These are phyloP conservation scores for Clanis bilineata DNA, from an alignment of 2,888 invertebrate species.

Conservation along the genomic window DNA sequence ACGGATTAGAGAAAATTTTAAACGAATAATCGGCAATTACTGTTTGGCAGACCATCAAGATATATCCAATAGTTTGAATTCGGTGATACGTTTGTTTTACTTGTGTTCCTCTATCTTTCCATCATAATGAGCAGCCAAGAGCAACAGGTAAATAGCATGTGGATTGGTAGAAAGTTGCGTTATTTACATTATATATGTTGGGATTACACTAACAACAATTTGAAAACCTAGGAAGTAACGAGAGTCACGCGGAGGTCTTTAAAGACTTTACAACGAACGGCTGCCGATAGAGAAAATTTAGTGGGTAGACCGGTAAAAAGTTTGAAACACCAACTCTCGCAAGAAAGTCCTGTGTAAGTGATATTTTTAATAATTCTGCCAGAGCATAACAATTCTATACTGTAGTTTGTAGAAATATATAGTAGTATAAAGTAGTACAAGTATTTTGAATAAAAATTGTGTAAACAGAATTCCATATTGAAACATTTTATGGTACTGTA, in stretches of 20 bases:
- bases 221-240: slow-evolving; percentile 9
- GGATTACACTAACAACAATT: not conserved
- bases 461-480: too few species aligned
- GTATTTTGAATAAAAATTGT: too few species aligned
- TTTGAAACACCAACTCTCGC: slow-evolving; percentile 75
- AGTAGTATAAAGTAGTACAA: too few species aligned
- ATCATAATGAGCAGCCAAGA: slow-evolving; percentile 9
- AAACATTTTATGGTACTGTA: too few species aligned
- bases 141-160: not conserved
- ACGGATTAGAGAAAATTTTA: not conserved
- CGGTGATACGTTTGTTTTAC: not conserved
- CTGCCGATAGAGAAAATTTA: slow-evolving; percentile 89
- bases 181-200: not conserved
- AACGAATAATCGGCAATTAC: not conserved
- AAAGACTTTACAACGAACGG: slow-evolving; percentile 88
- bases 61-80: not conserved
- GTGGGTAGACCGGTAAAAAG: slow-evolving; percentile 83
- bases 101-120: too few species aligned
- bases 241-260: slow-evolving; percentile 83
- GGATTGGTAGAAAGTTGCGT: not conserved
- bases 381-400: not conserved
- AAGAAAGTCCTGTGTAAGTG: slow-evolving; percentile 77
- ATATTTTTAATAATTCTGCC: not conserved
- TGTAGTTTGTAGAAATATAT: too few species aligned
- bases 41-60: not conserved